phyloP scores from a whole-genome alignment of 2,888 invertebrate species.

The Sceliomorpha sp. region DNA sequence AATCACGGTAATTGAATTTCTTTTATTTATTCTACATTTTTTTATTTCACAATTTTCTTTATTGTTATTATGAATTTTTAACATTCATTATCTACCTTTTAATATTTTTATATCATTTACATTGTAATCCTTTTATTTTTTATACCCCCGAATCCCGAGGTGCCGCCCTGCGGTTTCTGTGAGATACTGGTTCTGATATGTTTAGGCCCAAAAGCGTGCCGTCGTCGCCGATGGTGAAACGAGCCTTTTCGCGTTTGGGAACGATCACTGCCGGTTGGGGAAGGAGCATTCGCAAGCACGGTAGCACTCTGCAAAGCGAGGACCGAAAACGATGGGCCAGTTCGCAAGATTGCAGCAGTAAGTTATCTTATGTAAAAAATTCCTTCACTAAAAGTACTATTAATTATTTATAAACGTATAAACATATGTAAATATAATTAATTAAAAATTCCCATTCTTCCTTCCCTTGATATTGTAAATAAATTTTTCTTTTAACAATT shows the following conservation, averaged over 20 bases:
- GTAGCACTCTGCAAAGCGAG: conserved; percentile 89
- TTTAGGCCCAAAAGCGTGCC: conserved; percentile 94
- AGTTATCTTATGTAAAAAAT: conserved; percentile 76
- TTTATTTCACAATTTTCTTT: no score
- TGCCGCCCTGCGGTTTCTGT: conserved; percentile 78
- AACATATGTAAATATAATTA: conserved; percentile 13
- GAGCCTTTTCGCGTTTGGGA: conserved; percentile 94
- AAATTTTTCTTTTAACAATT: no score
- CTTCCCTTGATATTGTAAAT: no score
- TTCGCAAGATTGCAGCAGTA: conserved; percentile 95
- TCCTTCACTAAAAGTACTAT: background rate
- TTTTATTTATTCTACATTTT: no score
- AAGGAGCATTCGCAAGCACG: conserved; percentile 91
- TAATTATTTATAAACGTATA: no score
- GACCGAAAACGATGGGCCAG: conserved; percentile 96
- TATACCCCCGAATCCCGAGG: conserved; percentile 69
- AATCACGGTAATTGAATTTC: no score
- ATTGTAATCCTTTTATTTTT: conserved; percentile 45
- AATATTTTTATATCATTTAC: no score
- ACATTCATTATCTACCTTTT: no score
- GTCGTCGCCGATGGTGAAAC: conserved; percentile 95
- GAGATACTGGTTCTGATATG: conserved; percentile 79
- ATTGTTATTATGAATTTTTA: no score
- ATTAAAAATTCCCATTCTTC: no score
- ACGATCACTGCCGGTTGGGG: conserved; percentile 96